These are phyloP conservation scores for Hemibagrus wyckioides DNA, from an alignment of 2,113 vertebrate genomes.

Conservation along the genomic window DNA sequence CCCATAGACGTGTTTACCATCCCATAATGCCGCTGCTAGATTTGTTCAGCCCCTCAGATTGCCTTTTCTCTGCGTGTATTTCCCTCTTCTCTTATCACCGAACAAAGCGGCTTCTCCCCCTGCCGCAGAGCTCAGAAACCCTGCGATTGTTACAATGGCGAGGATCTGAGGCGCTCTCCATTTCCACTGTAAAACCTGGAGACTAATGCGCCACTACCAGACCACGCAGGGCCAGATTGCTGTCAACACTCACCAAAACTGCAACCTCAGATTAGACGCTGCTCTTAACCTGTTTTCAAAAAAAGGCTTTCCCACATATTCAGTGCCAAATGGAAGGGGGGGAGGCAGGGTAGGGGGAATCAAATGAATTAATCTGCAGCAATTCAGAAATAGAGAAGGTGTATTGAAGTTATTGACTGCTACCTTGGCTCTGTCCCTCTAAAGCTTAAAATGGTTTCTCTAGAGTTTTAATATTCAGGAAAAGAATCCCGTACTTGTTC, in stretches of 20 bases:
- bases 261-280: slow-evolving; percentile 70
- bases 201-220: slow-evolving; percentile 62
- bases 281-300: slow-evolving; percentile 65
- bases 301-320: slow-evolving; percentile 68
- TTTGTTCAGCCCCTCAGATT: slow-evolving; percentile 75
- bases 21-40: slow-evolving; percentile 73
- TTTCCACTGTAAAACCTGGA: slow-evolving; percentile 66
- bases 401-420: slow-evolving; percentile 66
- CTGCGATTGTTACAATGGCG: slow-evolving; percentile 72
- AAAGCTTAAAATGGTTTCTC: slow-evolving; percentile 40
- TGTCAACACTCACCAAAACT: slow-evolving; percentile 68
- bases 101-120: slow-evolving; percentile 58
- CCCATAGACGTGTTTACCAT: slow-evolving; percentile 71
- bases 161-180: slow-evolving; percentile 60
- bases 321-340: slow-evolving; percentile 37
- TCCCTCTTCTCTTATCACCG: slow-evolving; percentile 59
- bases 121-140: slow-evolving; percentile 55
- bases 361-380: slow-evolving; percentile 16
- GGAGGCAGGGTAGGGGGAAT: neutral
- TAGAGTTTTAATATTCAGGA: slow-evolving; percentile 63
- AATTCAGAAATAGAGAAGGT: slow-evolving; percentile 55
- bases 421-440: slow-evolving; percentile 56
- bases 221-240: slow-evolving; percentile 60
- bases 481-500: slow-evolving; percentile 37
- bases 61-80: slow-evolving; percentile 68